Evolutionary conservation across 2,797 vertebrate species (phyloP).

Genomic region (Threskiornis aethiopicus): DNA sequence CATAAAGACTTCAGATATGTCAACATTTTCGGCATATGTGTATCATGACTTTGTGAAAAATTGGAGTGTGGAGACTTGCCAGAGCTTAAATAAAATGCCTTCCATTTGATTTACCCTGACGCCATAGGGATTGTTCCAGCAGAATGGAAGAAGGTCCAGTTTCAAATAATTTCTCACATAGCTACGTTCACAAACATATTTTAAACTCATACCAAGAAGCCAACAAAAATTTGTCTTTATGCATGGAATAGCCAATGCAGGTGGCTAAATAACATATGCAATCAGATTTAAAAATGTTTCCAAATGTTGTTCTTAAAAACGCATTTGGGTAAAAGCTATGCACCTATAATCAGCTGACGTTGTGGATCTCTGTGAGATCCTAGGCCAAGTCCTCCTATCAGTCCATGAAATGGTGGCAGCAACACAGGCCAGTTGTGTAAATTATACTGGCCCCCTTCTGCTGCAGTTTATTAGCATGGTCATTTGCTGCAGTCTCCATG

Average conservation of each 20-base stretch:
- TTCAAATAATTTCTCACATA: not conserved
- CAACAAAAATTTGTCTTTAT: not conserved
- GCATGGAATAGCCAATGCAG: not conserved
- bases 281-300: not conserved
- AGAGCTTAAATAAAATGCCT: conserved; percentile 33
- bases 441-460: not conserved
- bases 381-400: not conserved
- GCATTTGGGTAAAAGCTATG: not conserved
- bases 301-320: not conserved
- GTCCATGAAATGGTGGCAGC: not conserved
- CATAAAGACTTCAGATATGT: not conserved
- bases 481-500: not conserved
- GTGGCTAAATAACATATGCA: not conserved
- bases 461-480: not conserved
- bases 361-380: not conserved
- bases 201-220: not conserved
- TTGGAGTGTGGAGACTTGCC: not conserved
- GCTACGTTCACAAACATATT: not conserved
- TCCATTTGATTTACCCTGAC: conserved; percentile 25
- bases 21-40: not conserved
- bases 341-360: not conserved
- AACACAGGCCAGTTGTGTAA: not conserved
- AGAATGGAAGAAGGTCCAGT: not conserved
- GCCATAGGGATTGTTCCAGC: not conserved
- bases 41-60: not conserved